phyloP scores from a whole-genome alignment of 2,113 vertebrate genomes.

The Chionis minor region DNA sequence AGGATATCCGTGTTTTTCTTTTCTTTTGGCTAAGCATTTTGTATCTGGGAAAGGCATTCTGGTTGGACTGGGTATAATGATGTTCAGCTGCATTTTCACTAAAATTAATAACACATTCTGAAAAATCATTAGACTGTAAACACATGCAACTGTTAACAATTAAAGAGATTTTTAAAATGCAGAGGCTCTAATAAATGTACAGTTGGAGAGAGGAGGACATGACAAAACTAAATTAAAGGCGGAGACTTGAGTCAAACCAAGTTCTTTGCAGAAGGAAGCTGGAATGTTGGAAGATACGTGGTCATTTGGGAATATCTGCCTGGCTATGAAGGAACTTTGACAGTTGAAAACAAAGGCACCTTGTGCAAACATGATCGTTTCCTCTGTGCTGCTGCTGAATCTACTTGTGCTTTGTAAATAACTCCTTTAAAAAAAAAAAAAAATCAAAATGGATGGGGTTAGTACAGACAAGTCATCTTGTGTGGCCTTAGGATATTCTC shows the following conservation, averaged over 20 bases:
- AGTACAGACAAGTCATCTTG: background rate
- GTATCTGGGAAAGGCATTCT: background rate
- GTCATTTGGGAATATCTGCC: background rate
- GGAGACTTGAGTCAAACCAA: background rate
- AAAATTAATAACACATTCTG: background rate
- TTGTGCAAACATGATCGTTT: background rate
- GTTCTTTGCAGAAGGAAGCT: background rate
- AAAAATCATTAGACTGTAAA: background rate
- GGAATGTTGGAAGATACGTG: background rate
- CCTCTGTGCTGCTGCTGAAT: conserved; percentile 7
- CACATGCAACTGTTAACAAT: conserved; percentile 22
- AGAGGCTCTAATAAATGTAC: background rate
- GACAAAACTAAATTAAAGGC: conserved; percentile 1
- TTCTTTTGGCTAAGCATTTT: background rate
- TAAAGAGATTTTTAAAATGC: background rate
- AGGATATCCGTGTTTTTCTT: background rate
- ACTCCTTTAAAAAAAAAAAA: background rate
- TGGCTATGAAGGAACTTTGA: background rate
- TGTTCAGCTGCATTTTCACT: background rate
- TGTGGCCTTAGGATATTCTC: background rate
- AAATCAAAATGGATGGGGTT: conserved; percentile 3
- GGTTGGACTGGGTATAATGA: background rate
- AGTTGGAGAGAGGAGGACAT: background rate
- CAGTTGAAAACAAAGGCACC: conserved; percentile 4
- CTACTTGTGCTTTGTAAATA: conserved; percentile 25